phyloP scores from a whole-genome alignment of 2,888 invertebrate genomes.

The Cantharis rustica region DNA sequence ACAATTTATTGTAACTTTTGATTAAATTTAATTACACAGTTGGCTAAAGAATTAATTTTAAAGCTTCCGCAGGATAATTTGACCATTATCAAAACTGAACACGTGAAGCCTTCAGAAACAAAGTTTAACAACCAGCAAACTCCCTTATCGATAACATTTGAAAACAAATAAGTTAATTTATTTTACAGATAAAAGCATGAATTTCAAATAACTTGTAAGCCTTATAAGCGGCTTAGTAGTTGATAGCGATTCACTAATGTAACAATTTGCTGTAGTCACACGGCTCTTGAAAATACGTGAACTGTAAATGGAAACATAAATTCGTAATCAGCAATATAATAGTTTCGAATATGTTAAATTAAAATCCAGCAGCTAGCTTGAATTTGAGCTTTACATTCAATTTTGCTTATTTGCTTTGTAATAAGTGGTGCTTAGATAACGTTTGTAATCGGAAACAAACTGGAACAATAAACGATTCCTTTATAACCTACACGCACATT shows the following conservation, averaged over 20 bases:
- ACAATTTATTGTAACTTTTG: neutral
- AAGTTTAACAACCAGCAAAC: neutral
- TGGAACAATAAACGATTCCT: too few relatives aligned
- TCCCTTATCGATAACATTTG: neutral
- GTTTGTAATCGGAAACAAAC: neutral
- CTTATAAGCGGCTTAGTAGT: neutral
- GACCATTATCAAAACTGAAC: neutral
- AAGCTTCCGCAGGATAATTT: neutral
- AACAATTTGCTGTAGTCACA: neutral
- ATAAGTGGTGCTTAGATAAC: neutral
- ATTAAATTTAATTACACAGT: neutral
- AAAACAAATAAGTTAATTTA: neutral
- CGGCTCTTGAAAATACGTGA: neutral
- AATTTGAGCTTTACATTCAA: neutral
- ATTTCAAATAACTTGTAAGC: conserved; percentile 3
- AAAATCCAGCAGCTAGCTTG: neutral
- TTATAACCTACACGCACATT: neutral
- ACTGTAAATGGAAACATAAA: neutral
- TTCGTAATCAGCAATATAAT: neutral
- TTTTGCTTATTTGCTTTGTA: neutral
- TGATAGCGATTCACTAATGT: conserved; percentile 1
- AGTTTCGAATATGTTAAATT: neutral
- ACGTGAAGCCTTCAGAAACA: neutral
- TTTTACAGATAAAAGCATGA: neutral
- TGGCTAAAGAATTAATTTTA: neutral